phyloP scores from a whole-genome alignment of 1,140 invertebrate genomes.

The Leucophenga varia region DNA sequence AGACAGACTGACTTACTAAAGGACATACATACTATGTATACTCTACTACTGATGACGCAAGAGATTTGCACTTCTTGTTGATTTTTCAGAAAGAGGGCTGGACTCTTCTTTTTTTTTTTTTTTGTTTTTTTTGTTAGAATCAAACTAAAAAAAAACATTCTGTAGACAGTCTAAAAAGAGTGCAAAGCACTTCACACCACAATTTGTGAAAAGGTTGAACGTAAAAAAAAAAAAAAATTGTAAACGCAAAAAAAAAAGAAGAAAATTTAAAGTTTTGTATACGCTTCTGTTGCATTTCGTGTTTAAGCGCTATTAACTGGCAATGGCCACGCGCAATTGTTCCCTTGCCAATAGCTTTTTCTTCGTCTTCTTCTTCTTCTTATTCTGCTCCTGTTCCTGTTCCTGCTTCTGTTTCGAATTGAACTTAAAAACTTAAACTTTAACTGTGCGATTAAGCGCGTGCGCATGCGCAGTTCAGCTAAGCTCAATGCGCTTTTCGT shows the following conservation, averaged over 20 bases:
- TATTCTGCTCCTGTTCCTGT: no score
- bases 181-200: conserved; percentile 40
- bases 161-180: neutral
- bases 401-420: no score
- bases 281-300: no score
- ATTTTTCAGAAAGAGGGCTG: no score
- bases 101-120: neutral
- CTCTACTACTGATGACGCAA: neutral
- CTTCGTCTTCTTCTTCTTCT: no score
- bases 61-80: neutral
- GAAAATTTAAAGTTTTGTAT: no score
- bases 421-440: no score
- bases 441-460: no score
- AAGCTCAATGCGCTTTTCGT: conserved; percentile 22
- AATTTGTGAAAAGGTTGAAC: conserved; percentile 33
- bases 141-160: neutral
- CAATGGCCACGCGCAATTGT: conserved; percentile 27
- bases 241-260: conserved; percentile 7
- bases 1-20: no score
- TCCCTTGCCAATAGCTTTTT: no score
- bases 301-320: conserved; percentile 56
- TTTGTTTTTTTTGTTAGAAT: no score
- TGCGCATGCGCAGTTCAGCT: conserved; percentile 25
- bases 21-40: no score
- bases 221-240: neutral